Percentiles rank a stretch among this genome's conserved stretches.
These are phyloP conservation scores for Melipona quadrifasciata DNA, from an alignment of 1,140 invertebrate species.

Conservation along the genomic window DNA sequence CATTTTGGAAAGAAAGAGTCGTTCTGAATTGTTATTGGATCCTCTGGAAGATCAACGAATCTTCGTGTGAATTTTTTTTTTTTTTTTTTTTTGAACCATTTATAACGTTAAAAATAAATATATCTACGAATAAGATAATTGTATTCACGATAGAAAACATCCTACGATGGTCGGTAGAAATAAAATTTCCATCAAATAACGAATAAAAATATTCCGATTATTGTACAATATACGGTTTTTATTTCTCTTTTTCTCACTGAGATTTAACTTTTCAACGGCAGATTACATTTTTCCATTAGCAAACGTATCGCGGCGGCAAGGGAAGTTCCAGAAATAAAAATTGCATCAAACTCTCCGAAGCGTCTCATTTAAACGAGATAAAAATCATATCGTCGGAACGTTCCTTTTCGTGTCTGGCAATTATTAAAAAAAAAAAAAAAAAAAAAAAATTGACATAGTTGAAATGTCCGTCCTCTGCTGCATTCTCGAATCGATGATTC, in stretches of 20 bases:
- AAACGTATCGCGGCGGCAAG: no score
- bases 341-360: background rate
- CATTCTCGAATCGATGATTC: background rate
- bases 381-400: background rate
- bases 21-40: background rate
- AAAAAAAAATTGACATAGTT: no score
- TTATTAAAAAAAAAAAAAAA: background rate
- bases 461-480: background rate
- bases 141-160: background rate
- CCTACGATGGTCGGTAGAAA: background rate
- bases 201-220: background rate
- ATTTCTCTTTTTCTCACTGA: no score
- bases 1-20: background rate
- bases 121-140: background rate
- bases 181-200: background rate
- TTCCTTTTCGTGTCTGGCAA: background rate
- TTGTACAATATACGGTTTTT: background rate
- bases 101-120: no score
- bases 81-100: no score
- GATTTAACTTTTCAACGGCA: no score
- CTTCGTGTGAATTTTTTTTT: background rate
- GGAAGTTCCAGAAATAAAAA: background rate
- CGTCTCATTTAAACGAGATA: background rate
- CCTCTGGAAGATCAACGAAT: background rate
- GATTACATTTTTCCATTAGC: no score